phyloP scores from a whole-genome alignment of 2,113 vertebrate genomes.

The Cepphus grylle region DNA sequence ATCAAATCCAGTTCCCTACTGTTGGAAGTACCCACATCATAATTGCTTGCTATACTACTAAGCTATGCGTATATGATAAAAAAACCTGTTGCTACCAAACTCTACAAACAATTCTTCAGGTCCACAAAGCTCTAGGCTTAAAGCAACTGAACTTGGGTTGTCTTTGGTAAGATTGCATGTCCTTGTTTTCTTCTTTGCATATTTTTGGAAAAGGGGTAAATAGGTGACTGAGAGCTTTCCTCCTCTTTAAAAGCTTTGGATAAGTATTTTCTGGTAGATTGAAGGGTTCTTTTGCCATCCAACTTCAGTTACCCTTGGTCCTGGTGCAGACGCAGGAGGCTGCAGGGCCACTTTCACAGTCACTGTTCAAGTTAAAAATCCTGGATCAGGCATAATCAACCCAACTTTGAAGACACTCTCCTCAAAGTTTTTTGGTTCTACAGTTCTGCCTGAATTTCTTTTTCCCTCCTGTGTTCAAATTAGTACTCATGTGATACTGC shows the following conservation, averaged over 20 bases:
- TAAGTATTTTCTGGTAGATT: background rate
- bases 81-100: background rate
- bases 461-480: rapidly evolving
- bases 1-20: background rate
- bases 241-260: background rate
- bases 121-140: background rate
- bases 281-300: background rate
- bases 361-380: background rate
- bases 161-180: background rate
- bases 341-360: background rate
- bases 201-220: background rate
- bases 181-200: background rate
- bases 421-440: background rate
- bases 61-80: background rate
- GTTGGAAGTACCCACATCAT: background rate
- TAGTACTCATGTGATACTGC: background rate
- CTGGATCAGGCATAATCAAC: background rate
- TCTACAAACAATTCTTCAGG: background rate
- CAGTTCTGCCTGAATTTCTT: background rate
- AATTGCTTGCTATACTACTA: background rate
- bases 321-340: background rate
- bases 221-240: background rate
- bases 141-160: background rate
- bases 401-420: background rate
- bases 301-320: background rate